Conservation (phyloP, 2,797 vertebrate genomes). For the Pangasius macronema region DNA sequence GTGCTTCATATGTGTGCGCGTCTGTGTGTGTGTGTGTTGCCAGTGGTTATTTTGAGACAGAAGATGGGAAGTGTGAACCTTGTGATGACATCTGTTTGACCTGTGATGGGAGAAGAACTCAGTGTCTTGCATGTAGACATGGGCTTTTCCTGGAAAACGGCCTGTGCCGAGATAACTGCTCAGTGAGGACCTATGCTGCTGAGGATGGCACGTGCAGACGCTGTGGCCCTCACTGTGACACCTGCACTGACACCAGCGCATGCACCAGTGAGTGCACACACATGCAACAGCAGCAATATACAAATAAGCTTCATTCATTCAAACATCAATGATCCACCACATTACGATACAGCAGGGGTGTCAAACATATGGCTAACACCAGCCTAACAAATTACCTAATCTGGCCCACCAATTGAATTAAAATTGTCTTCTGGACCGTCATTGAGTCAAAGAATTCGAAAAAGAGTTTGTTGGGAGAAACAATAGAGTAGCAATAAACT, state of each 20-base stretch:
- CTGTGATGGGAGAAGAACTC: slow-evolving; percentile 71
- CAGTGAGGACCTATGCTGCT: slow-evolving; percentile 68
- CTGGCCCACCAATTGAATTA: neutral
- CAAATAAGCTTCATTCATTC: neutral
- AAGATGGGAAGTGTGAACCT: slow-evolving; percentile 67
- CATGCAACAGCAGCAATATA: neutral
- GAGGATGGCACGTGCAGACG: slow-evolving; percentile 74
- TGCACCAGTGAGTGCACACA: slow-evolving; percentile 72
- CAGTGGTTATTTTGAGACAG: slow-evolving; percentile 76
- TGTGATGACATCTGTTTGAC: slow-evolving; percentile 76
- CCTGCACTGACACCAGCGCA: slow-evolving; percentile 69
- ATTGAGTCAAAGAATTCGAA: neutral
- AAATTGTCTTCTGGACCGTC: neutral
- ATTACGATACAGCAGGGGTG: neutral
- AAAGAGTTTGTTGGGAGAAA: neutral
- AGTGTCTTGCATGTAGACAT: slow-evolving; percentile 75
- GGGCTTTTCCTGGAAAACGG: slow-evolving; percentile 73
- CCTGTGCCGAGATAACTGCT: slow-evolving; percentile 73
- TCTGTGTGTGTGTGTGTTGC: neutral
- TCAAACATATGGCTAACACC: neutral
- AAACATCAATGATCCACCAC: neutral
- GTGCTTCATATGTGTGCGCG: neutral
- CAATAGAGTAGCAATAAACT: neutral
- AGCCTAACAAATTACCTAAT: neutral
- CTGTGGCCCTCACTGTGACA: slow-evolving; percentile 75